These are phyloP conservation scores for Cephus spinipes DNA, from an alignment of 2,888 invertebrate species.

Conservation along the genomic window DNA sequence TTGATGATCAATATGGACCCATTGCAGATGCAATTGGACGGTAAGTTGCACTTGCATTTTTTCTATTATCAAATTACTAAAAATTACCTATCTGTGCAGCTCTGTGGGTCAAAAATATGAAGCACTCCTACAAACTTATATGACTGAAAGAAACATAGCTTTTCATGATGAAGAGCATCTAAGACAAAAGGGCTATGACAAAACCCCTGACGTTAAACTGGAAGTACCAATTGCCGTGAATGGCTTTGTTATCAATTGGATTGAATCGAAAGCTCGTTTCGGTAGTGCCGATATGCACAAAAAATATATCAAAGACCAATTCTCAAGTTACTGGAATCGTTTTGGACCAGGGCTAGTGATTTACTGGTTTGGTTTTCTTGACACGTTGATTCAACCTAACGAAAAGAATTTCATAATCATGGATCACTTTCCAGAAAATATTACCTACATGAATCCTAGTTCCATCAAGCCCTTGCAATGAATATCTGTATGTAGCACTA, in stretches of 20 bases:
- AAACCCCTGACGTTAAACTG: conserved; percentile 93
- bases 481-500: background rate
- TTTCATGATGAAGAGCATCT: conserved; percentile 84
- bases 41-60: conserved; percentile 67
- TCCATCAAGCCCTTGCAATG: conserved; percentile 8
- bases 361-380: conserved; percentile 93
- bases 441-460: conserved; percentile 65
- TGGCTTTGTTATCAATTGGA: conserved; percentile 91
- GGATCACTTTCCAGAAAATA: conserved; percentile 76
- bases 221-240: conserved; percentile 89
- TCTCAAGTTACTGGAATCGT: conserved; percentile 91
- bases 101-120: conserved; percentile 90
- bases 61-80: background rate
- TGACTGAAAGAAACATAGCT: conserved; percentile 72
- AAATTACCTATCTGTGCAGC: conserved; percentile 66
- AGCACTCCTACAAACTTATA: conserved; percentile 75
- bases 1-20: conserved; percentile 88
- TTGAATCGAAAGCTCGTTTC: conserved; percentile 97
- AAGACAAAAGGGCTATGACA: conserved; percentile 87
- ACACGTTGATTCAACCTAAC: conserved; percentile 68
- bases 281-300: conserved; percentile 86
- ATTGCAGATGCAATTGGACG: conserved; percentile 82
- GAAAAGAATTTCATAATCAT: conserved; percentile 72
- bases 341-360: conserved; percentile 95
- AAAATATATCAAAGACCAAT: conserved; percentile 85